Base-by-base conservation (phyloP, 2,113 vertebrate species). In the Hymenochirus boettgeri region DNA sequence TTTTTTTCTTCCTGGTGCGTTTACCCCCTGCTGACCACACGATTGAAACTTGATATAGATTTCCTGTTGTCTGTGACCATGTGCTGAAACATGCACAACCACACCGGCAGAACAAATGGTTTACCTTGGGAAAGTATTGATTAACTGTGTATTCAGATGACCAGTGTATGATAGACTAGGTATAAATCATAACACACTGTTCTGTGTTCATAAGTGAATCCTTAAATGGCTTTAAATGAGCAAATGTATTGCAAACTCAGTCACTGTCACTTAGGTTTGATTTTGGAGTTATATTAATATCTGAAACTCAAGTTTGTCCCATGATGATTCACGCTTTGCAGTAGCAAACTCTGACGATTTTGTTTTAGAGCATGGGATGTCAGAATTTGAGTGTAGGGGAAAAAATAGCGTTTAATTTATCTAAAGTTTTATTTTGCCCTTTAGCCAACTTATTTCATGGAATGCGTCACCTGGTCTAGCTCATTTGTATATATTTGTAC, bases 341-440 rank as follows among this genome's bases (percentile, higher is more conserved):
- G 29, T 35, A 4, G 10, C 26, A 42, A 7, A 24, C 17, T 7
- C 63, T 51, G 46, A 18, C 50, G 5, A 24, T 25, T 57, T 56
- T 56, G 3, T 57, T 53, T 45, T 53, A 53, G 31, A 52, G 29
- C 65, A 31, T 24, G 42, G 23, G 21, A 21, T 45, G 35, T 67
- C 22, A 7, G 48, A 23, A 53, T 57, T 48, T 21, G 26, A 42
- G 47, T 60, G 27, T 29, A 62, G 35, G 33, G 18, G 35, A 37
- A 59, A 53, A 45, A 56, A 56, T 18, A 67, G 45, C 57, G 26
- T 62, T 62, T 62, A 51, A 62, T 42, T 67, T 67, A 45, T 29
- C 45, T 67, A 50, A 27, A 18, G 2, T 31, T 7, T 21, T 51
- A 51, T 15, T 4, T 48, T 50, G 45, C 39, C 24, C n/a, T 56